phyloP scores from a whole-genome alignment of 2,797 vertebrate species.

The Acomys russatus region DNA sequence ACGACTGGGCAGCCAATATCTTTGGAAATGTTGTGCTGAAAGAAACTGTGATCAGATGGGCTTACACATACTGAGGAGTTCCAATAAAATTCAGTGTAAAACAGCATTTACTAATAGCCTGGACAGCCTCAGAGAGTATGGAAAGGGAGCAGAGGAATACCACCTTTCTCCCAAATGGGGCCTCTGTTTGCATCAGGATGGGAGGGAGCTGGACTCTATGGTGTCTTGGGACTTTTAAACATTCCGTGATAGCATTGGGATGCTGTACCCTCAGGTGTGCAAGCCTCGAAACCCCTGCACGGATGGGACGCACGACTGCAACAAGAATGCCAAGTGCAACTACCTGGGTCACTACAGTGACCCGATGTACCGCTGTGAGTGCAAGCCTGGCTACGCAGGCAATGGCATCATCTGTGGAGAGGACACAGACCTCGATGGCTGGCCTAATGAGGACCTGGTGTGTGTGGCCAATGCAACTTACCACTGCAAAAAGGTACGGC shows the following conservation, averaged over 20 bases:
- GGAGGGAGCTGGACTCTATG: too few species aligned
- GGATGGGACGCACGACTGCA: slow-evolving; percentile 97
- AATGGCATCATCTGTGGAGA: slow-evolving; percentile 98
- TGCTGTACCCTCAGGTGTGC: slow-evolving; percentile 92
- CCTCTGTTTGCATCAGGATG: background rate
- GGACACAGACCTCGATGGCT: slow-evolving; percentile 97
- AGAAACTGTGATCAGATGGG: background rate
- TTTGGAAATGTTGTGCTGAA: background rate
- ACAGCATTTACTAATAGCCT: background rate
- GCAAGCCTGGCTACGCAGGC: slow-evolving; percentile 98
- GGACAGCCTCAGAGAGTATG: background rate
- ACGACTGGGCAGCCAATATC: background rate
- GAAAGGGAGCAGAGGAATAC: background rate
- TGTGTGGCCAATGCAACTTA: slow-evolving; percentile 99
- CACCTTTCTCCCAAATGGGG: background rate
- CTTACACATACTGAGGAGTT: background rate
- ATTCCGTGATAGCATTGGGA: background rate
- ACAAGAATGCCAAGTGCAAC: slow-evolving; percentile 98
- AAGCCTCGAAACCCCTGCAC: slow-evolving; percentile 96
- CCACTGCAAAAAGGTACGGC: slow-evolving; percentile 97
- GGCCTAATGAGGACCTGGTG: slow-evolving; percentile 95
- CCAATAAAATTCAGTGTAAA: background rate
- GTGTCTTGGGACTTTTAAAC: background rate
- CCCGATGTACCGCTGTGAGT: slow-evolving; percentile 98
- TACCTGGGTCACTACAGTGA: slow-evolving; percentile 98